phyloP scores from a whole-genome alignment of 2,113 vertebrate species.

The Thomomys bottae region DNA sequence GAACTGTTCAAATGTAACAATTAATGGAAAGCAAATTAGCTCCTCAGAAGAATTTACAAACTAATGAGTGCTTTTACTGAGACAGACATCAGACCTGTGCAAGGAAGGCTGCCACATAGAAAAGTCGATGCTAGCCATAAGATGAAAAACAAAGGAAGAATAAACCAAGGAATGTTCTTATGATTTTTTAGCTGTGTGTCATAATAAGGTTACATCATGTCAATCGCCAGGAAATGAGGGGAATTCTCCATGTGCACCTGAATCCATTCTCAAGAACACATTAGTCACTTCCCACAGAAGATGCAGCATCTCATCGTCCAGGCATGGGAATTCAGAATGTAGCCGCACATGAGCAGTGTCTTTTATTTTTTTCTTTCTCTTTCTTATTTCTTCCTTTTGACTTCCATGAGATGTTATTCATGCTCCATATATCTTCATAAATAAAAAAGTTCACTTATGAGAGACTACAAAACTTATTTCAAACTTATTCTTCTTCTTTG shows the following conservation, averaged over 20 bases:
- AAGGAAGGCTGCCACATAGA: neutral
- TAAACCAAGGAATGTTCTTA: slow-evolving; percentile 54
- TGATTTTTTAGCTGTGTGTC: slow-evolving; percentile 45
- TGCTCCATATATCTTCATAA: neutral
- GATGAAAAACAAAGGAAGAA: slow-evolving; percentile 63
- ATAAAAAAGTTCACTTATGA: neutral
- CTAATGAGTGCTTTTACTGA: neutral
- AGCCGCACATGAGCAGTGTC: neutral
- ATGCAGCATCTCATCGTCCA: slow-evolving; percentile 15
- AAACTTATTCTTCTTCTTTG: neutral
- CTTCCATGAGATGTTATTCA: neutral
- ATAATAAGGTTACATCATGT: slow-evolving; percentile 33
- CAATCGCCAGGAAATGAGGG: slow-evolving; percentile 66
- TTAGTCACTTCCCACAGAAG: slow-evolving; percentile 67
- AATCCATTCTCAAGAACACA: slow-evolving; percentile 56
- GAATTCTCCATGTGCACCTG: slow-evolving; percentile 48
- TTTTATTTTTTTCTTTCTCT: neutral
- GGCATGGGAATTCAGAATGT: slow-evolving; percentile 32
- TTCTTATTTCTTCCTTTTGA: neutral
- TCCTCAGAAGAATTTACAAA: neutral
- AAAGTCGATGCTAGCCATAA: neutral
- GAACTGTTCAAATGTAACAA: neutral
- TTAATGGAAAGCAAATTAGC: neutral
- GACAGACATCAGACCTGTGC: neutral
- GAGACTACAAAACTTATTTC: neutral